Evolutionary conservation across 2,888 invertebrate genomes (phyloP), one percentile per base, ranked within the genome.

Genomic region (Abscondita cerata): DNA sequence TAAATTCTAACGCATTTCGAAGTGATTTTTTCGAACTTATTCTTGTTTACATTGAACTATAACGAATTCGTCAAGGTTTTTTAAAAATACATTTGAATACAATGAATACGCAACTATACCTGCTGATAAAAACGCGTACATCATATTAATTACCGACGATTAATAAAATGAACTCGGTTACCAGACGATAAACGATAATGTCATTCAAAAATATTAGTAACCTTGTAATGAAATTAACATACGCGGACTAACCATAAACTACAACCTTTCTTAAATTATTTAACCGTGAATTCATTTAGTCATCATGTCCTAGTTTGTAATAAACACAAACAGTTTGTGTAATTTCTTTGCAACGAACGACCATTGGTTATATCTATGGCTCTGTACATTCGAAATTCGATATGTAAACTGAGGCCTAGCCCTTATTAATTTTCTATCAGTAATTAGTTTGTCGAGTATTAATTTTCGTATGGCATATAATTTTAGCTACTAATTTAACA

Each of bases 221-320:
- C 44, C 44, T 19, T 44, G 18, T 8, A 44, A 16, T 44, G n/a
- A 8, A 36, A 36, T 6, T 18, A 44, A 44, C 19, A 2, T 18
- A 8, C 5, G 18, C 11, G 18, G 3, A 11, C 5, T 44, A 18
- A 9, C 54, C 47, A 48, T 58, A 44, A 63, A 57, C 53, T 52
- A 31, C 18, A 56, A 50, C 60, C 61, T 59, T 65, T 59, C 50
- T 55, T 52, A 52, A 61, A 57, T 62, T 62, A 54, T 52, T 62
- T 59, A 59, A 36, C 64, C 68, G 56, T 65, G 63, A 63, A 56
- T 34, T 61, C 61, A 61, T 65, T n/a, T 67, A 65, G 65, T 63
- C 62, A 68, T 54, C 48, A 36, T 54, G 59, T 46, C 52, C 52
- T 52, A 52, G 20, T 51, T 52, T 59, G 33, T 59, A 20, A 52